A percentile compares a stretch with the other conserved stretches of the same genome.
These are phyloP conservation scores for Chrysina gloriosa DNA, from an alignment of 2,888 invertebrate genomes.

Conservation along the genomic window DNA sequence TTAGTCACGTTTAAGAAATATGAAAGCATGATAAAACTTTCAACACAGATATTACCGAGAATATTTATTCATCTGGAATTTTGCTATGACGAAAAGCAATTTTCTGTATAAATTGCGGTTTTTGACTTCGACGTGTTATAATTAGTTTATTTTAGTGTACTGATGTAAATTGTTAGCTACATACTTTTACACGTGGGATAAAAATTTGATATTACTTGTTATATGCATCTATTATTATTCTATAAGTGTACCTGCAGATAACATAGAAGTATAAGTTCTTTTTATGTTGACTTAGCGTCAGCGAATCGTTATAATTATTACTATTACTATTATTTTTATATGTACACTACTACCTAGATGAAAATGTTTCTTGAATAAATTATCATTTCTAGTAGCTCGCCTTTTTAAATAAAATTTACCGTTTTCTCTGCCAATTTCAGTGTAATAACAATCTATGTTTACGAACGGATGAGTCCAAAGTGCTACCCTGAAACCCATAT, in stretches of 20 bases:
- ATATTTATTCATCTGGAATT: neutral
- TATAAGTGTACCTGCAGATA: too few relatives aligned
- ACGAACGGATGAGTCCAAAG: constrained; percentile 92
- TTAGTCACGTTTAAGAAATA: neutral
- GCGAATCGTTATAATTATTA: too few relatives aligned
- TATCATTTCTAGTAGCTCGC: neutral
- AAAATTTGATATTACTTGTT: too few relatives aligned
- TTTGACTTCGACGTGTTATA: neutral
- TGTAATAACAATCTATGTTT: constrained; percentile 77
- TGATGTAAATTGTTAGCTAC: too few relatives aligned
- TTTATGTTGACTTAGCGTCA: too few relatives aligned
- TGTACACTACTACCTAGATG: too few relatives aligned
- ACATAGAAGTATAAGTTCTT: too few relatives aligned
- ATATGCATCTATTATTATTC: too few relatives aligned
- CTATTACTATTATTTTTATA: too few relatives aligned
- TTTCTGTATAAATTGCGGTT: neutral
- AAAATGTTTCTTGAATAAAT: too few relatives aligned
- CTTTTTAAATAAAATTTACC: constrained; percentile 59
- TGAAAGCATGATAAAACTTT: neutral
- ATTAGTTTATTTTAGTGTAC: too few relatives aligned
- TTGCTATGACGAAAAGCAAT: neutral
- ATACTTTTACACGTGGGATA: too few relatives aligned
- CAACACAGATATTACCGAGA: neutral
- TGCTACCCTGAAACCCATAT: constrained; percentile 78
- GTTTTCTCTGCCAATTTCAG: constrained; percentile 60